phyloP scores from a whole-genome alignment of 1,140 invertebrate species.

The Heliconius melpomene region DNA sequence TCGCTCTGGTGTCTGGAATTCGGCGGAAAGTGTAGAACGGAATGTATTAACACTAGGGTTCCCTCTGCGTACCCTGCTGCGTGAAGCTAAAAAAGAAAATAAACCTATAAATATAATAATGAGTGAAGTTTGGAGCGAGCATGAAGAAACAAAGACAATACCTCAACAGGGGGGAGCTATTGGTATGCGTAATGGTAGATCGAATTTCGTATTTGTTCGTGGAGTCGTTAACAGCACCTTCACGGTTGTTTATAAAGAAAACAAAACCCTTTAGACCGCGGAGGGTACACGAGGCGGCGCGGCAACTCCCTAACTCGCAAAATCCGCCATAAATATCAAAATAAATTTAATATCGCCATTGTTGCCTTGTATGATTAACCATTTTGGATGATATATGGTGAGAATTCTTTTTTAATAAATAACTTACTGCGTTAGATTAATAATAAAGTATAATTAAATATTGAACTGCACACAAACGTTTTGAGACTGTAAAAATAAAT shows the following conservation, averaged over 20 bases:
- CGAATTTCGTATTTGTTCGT: slow-evolving; percentile 80
- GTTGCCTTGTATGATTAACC: slow-evolving; percentile 30
- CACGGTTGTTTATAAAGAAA: slow-evolving; percentile 78
- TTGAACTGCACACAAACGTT: not conserved
- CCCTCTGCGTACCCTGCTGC: no score
- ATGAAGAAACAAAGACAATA: slow-evolving; percentile 66
- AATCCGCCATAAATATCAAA: slow-evolving; percentile 50
- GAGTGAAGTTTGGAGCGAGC: slow-evolving; percentile 40
- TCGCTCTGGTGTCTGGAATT: no score
- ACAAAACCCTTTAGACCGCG: slow-evolving; percentile 69
- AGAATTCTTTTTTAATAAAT: slow-evolving; percentile 4
- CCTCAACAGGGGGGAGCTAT: slow-evolving; percentile 67
- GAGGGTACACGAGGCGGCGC: slow-evolving; percentile 37
- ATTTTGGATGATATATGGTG: not conserved
- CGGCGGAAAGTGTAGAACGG: no score
- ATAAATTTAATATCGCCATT: slow-evolving; percentile 47
- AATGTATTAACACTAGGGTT: no score
- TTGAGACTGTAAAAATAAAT: not conserved
- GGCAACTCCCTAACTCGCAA: slow-evolving; percentile 42
- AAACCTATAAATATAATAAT: slow-evolving; percentile 52
- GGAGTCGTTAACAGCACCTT: slow-evolving; percentile 78
- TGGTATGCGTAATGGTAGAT: slow-evolving; percentile 80
- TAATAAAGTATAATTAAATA: not conserved
- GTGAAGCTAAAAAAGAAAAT: not conserved
- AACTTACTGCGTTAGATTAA: not conserved